These are phyloP conservation scores for Bufo bufo DNA, from an alignment of 2,113 vertebrate genomes.

Conservation along the genomic window DNA sequence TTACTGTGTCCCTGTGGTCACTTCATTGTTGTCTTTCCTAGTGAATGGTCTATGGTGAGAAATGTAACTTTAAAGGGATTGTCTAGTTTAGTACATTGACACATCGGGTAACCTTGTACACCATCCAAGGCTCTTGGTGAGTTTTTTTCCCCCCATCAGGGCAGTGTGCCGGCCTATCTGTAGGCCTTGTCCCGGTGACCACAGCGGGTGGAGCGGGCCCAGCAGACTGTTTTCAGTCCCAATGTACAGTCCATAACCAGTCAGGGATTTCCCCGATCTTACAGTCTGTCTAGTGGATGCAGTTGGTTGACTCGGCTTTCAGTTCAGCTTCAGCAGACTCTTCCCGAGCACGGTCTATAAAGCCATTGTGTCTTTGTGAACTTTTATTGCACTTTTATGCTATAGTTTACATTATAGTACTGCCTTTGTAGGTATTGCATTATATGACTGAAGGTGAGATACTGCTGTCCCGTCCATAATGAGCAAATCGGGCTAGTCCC, in stretches of 20 bases:
- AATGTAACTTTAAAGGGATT: no score
- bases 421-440: neutral
- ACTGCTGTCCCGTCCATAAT: neutral
- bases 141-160: no score
- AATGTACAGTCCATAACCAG: neutral
- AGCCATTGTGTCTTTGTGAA: neutral
- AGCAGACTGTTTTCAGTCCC: neutral
- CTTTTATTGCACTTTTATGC: neutral
- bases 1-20: no score
- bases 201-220: no score
- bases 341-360: neutral
- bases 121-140: no score
- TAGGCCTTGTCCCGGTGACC: no score
- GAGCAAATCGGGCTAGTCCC: neutral
- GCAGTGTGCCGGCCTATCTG: no score
- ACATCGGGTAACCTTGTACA: no score
- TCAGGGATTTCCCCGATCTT: neutral
- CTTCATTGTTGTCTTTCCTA: no score
- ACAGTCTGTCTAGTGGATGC: neutral
- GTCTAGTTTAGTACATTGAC: no score
- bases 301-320: constrained; percentile 10
- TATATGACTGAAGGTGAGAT: neutral
- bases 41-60: no score
- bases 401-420: neutral
- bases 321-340: neutral